These are phyloP conservation scores for Luscinia megarhynchos DNA, from an alignment of 2,797 vertebrate genomes.

Conservation along the genomic window DNA sequence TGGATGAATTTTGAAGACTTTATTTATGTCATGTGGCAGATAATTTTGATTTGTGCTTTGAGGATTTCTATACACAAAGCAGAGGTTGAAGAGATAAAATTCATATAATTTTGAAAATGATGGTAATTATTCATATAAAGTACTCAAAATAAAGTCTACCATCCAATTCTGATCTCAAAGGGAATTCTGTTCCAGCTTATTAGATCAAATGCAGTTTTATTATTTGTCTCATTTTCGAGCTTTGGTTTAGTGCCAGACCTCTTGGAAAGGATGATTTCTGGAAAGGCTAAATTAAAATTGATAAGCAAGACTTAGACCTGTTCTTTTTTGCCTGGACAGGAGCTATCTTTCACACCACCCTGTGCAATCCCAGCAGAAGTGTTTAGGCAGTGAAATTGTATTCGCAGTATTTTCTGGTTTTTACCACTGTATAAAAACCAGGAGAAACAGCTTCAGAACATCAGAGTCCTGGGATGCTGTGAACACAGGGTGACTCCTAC, in stretches of 20 bases:
- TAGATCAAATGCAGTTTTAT: not conserved
- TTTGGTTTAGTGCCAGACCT: not conserved
- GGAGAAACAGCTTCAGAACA: not conserved
- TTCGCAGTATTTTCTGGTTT: not conserved
- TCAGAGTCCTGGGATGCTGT: not conserved
- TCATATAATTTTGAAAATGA: not conserved
- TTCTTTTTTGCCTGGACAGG: not conserved
- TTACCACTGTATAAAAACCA: not conserved
- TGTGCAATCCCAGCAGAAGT: not conserved
- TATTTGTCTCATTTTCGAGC: not conserved
- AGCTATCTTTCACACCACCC: not conserved
- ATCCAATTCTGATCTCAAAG: not conserved
- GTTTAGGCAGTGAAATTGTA: not conserved
- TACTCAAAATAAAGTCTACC: not conserved
- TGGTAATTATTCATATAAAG: not conserved
- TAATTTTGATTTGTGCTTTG: not conserved
- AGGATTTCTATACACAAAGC: not conserved
- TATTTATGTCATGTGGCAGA: not conserved
- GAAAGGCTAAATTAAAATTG: not conserved
- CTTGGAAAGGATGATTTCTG: not conserved
- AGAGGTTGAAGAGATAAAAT: not conserved
- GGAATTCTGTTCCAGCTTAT: not conserved
- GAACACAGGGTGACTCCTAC: not conserved
- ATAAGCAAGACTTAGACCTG: not conserved
- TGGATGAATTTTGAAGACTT: not conserved